Conservation (phyloP, 1,140 invertebrate species). For the Dinothrombium tinctorium region DNA sequence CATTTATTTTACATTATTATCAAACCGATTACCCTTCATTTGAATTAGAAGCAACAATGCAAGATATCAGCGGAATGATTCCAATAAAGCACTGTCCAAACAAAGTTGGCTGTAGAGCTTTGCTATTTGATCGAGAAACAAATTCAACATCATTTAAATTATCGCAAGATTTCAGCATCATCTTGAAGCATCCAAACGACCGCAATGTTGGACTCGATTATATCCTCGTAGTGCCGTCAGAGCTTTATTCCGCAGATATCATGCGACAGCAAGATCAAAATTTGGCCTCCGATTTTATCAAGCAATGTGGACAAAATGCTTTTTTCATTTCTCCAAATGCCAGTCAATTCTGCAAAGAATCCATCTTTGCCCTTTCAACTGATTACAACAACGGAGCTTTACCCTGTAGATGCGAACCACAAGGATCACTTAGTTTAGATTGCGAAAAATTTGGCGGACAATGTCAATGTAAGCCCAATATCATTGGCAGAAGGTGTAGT, state of each 20-base stretch:
- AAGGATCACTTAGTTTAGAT: conserved; percentile 64
- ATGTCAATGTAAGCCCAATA: conserved; percentile 71
- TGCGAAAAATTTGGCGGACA: conserved; percentile 70
- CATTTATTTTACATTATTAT: conserved; percentile 81
- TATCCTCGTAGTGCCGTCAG: conserved; percentile 48
- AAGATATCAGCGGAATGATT: conserved; percentile 35
- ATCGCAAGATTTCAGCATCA: conserved; percentile 52
- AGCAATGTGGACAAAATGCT: conserved; percentile 58
- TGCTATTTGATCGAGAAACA: conserved; percentile 33
- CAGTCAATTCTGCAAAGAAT: conserved; percentile 56
- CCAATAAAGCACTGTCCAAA: conserved; percentile 59
- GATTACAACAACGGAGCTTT: conserved; percentile 83
- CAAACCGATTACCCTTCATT: conserved; percentile 66
- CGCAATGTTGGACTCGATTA: conserved; percentile 31
- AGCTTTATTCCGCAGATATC: conserved; percentile 40
- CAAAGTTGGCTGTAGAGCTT: conserved; percentile 61
- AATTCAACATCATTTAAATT: no score
- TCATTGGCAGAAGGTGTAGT: conserved; percentile 76
- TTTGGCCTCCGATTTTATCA: conserved; percentile 66
- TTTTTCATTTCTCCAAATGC: conserved; percentile 48
- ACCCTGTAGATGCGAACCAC: conserved; percentile 63
- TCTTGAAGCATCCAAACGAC: conserved; percentile 29
- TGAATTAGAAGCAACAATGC: conserved; percentile 39
- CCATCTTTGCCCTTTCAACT: conserved; percentile 75
- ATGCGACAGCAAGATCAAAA: conserved; percentile 53